Evolutionary conservation across 1,140 invertebrate genomes (phyloP), one percentile per base, ranked within the genome.

Genomic region (Magallana ariakensis): DNA sequence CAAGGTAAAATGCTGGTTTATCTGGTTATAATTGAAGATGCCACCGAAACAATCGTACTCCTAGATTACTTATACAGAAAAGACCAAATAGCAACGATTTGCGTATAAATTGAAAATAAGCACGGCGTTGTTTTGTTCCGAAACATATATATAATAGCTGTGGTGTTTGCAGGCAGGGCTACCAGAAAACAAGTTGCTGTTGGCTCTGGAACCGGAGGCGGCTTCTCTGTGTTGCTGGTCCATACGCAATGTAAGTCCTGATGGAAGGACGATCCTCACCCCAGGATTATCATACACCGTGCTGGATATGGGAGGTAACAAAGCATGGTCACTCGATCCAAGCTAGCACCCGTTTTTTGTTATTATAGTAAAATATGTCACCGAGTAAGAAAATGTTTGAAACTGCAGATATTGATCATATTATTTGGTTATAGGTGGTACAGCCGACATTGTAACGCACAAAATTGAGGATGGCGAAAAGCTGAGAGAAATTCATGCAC

Each of bases 361-460:
- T 46, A n/a, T n/a, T n/a, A 46, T 46, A 46, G 33, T 46, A 46
- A 46, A 46, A 46, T 46, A 5, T 46, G 0, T 46, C 3, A 46
- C 0, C 0, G 33, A 46, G 5, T 2, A 46, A 46, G 33, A 46
- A 46, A 46, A 46, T 46, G 33, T 46, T 46, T 46, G 0, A 46
- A 46, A 46, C 33, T 46, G 33, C 33, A 46, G 33, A 46, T 46
- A 46, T 4, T 46, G 33, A 46, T 46, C 5, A 46, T 46, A 46
- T 46, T 46, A 46, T 46, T 46, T 8, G n/a, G 16, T 80, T 80
- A 33, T 22, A 90, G 90, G 89, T 19, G 90, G 89, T 0, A 91
- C 89, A 70, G 90, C 88, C 26, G 87, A 90, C 46, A 89, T 90
- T 2, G 89, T 86, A 53, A 83, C 88, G 1, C 90, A 91, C 66